Evolutionary conservation across 2,113 vertebrate species (phyloP).

Genomic region (Rhinichthys klamathensis): DNA sequence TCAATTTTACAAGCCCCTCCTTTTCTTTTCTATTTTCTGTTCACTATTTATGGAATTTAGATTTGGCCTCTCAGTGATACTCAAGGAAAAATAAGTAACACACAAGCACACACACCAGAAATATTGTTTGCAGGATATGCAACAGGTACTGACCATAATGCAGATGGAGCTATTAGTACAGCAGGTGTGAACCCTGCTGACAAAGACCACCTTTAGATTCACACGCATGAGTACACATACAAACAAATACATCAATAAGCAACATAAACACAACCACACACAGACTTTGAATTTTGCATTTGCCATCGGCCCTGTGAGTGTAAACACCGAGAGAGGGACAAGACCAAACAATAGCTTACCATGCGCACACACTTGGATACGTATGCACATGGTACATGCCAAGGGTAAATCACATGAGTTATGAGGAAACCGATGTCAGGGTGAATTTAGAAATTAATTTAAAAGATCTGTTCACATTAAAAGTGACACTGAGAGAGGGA

Average conservation of each 20-base stretch:
- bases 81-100: background rate
- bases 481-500: conserved; percentile 18
- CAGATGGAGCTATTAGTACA: background rate
- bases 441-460: conserved; percentile 12
- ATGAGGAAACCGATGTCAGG: conserved; percentile 30
- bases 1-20: background rate
- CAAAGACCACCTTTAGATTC: conserved; percentile 11
- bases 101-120: background rate
- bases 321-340: background rate
- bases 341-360: conserved; percentile 24
- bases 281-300: background rate
- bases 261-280: conserved; percentile 19
- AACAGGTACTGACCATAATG: conserved; percentile 21
- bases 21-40: background rate
- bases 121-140: conserved; percentile 5
- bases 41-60: conserved; percentile 17
- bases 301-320: background rate
- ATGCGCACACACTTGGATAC: background rate
- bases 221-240: conserved; percentile 1
- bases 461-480: background rate
- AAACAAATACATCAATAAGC: conserved; percentile 5
- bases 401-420: conserved; percentile 39
- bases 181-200: background rate
- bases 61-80: conserved; percentile 20
- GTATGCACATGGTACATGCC: conserved; percentile 4